Conservation (phyloP, 1,140 invertebrate genomes). For the Aphidius ervi region DNA sequence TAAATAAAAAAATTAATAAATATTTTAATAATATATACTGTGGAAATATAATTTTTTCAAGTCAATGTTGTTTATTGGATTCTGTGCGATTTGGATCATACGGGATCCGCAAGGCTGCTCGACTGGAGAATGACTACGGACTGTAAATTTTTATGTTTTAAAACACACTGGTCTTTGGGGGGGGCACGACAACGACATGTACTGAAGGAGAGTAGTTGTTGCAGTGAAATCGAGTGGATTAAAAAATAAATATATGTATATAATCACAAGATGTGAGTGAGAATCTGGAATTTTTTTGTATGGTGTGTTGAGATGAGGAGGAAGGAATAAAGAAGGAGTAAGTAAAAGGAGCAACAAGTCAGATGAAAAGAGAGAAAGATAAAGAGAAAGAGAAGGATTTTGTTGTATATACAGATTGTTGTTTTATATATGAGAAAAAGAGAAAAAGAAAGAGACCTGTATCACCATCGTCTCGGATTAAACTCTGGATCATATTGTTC, state of each 20-base stretch:
- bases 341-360: too few species aligned
- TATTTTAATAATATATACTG: too few species aligned
- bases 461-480: too few species aligned
- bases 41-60: too few species aligned
- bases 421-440: too few species aligned
- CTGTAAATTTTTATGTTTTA: conserved; percentile 11
- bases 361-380: neutral
- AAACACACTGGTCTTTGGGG: conserved; percentile 17
- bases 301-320: neutral
- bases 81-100: neutral
- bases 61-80: too few species aligned
- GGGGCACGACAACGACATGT: conserved; percentile 8
- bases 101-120: conserved; percentile 8
- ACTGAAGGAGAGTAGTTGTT: neutral
- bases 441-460: too few species aligned
- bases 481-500: too few species aligned
- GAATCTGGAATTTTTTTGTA: neutral
- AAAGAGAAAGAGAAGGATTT: neutral
- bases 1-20: too few species aligned
- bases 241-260: neutral
- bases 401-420: too few species aligned
- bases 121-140: conserved; percentile 7
- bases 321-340: too few species aligned
- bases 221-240: conserved; percentile 2
- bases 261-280: too few species aligned